These are phyloP conservation scores for Tenthredo scrophulariae DNA, from an alignment of 2,888 invertebrate species.

Conservation along the genomic window DNA sequence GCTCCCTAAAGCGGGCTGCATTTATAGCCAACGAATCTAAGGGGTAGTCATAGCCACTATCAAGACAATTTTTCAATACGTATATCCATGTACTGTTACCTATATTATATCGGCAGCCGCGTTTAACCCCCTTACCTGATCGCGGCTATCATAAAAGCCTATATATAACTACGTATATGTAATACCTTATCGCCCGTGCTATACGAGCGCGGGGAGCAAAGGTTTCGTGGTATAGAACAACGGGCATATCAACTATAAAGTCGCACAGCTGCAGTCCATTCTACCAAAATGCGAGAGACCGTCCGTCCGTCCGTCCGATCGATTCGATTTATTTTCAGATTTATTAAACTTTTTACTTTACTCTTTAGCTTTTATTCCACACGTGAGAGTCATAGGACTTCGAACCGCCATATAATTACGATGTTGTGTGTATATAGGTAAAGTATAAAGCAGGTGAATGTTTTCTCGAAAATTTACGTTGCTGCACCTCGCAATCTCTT, in stretches of 20 bases:
- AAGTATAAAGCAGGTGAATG: neutral
- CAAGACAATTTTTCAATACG: constrained; percentile 54
- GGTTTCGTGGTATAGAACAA: neutral
- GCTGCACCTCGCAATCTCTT: constrained; percentile 5
- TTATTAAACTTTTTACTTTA: neutral
- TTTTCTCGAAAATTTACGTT: constrained; percentile 1
- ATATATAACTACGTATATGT: neutral
- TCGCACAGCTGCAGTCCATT: constrained; percentile 8
- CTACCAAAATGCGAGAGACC: neutral
- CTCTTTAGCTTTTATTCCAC: neutral
- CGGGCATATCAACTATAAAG: neutral
- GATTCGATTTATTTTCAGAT: neutral
- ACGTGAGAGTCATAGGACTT: neutral
- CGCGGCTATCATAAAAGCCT: constrained; percentile 8
- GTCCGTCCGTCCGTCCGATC: too few species aligned
- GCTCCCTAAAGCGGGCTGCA: constrained; percentile 57
- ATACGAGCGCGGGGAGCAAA: neutral
- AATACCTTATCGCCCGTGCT: neutral
- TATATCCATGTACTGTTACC: neutral
- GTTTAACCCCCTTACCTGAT: neutral
- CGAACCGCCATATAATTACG: neutral
- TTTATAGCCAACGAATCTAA: constrained; percentile 64
- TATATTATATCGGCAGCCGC: neutral
- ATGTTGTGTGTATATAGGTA: neutral
- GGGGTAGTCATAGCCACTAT: constrained; percentile 73